Conservation (phyloP, 2,888 invertebrate species). For the Pteria penguin region DNA sequence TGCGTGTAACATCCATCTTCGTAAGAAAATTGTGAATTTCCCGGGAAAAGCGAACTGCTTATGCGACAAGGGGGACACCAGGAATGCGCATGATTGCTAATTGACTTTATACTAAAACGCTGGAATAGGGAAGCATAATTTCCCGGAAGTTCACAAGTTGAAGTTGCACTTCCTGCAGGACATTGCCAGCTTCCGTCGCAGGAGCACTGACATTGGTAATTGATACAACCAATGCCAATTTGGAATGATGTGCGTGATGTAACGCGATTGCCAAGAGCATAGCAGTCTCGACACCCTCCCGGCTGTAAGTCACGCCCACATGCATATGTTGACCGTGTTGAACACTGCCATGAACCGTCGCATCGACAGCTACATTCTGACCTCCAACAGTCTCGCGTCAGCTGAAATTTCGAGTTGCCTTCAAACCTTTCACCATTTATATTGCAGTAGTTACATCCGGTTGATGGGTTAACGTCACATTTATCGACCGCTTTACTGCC, state of each 20-base stretch:
- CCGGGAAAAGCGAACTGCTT: slow-evolving; percentile 50
- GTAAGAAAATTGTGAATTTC: slow-evolving; percentile 57
- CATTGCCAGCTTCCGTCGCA: slow-evolving; percentile 71
- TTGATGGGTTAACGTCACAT: slow-evolving; percentile 38
- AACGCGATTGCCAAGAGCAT: slow-evolving; percentile 23
- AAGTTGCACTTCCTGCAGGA: slow-evolving; percentile 48
- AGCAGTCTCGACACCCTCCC: slow-evolving; percentile 30
- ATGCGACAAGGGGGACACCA: slow-evolving; percentile 54
- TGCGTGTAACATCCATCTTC: slow-evolving; percentile 49
- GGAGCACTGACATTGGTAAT: slow-evolving; percentile 60
- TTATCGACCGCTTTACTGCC: slow-evolving; percentile 60
- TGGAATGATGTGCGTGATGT: slow-evolving; percentile 25
- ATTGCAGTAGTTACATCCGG: slow-evolving; percentile 48
- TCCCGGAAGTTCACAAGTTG: slow-evolving; percentile 1
- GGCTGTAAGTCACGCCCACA: slow-evolving; percentile 29
- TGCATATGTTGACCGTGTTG: slow-evolving; percentile 37
- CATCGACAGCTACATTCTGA: slow-evolving; percentile 67
- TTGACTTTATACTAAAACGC: slow-evolving; percentile 28
- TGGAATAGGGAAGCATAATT: slow-evolving; percentile 22
- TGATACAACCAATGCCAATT: slow-evolving; percentile 34
- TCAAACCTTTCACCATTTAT: slow-evolving; percentile 39
- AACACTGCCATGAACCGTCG: slow-evolving; percentile 57
- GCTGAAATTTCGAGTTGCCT: slow-evolving; percentile 52
- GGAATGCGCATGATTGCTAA: slow-evolving; percentile 17
- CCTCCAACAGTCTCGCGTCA: slow-evolving; percentile 52